These are phyloP conservation scores for Caenorhabditis plicata DNA, from an alignment of 2,888 invertebrate genomes.

Conservation along the genomic window DNA sequence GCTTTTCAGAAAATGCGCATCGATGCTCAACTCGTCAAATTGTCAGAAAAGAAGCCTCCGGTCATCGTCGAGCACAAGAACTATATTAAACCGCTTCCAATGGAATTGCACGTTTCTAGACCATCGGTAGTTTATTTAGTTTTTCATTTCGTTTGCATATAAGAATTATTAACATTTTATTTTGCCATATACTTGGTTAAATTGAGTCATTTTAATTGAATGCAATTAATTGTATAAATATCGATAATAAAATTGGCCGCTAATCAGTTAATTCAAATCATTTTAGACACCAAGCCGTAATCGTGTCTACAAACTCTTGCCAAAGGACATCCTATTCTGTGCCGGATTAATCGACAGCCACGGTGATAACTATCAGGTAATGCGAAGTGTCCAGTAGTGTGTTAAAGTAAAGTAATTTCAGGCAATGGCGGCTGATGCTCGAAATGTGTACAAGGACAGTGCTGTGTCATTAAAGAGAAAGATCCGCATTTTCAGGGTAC, in stretches of 20 bases:
- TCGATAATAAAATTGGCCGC: not conserved
- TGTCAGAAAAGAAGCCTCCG: constrained; percentile 39
- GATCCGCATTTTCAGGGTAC: constrained; percentile 60
- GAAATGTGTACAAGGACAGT: constrained; percentile 57
- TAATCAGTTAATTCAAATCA: not conserved
- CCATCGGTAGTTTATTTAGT: constrained; percentile 28
- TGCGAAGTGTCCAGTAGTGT: not conserved
- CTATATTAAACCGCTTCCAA: constrained; percentile 43
- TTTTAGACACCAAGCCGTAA: constrained; percentile 51
- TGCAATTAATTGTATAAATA: not conserved
- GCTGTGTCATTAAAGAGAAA: constrained; percentile 55
- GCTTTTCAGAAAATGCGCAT: constrained; percentile 47
- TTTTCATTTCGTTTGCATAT: constrained; percentile 6
- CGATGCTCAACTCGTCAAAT: constrained; percentile 47
- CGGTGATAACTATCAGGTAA: constrained; percentile 54
- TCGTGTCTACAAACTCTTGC: constrained; percentile 56
- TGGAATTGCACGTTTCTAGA: constrained; percentile 41
- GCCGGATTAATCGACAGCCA: constrained; percentile 56
- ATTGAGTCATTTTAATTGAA: no score
- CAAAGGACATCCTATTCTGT: constrained; percentile 61
- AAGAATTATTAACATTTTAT: not conserved
- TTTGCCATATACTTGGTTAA: not conserved
- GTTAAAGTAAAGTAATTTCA: constrained; percentile 21
- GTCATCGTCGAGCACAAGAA: constrained; percentile 38
- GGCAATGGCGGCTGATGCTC: constrained; percentile 56